A percentile compares a stretch with the other conserved stretches of the same genome.
These are phyloP conservation scores for Actenoides hombroni DNA, from an alignment of 2,113 vertebrate species.

Conservation along the genomic window DNA sequence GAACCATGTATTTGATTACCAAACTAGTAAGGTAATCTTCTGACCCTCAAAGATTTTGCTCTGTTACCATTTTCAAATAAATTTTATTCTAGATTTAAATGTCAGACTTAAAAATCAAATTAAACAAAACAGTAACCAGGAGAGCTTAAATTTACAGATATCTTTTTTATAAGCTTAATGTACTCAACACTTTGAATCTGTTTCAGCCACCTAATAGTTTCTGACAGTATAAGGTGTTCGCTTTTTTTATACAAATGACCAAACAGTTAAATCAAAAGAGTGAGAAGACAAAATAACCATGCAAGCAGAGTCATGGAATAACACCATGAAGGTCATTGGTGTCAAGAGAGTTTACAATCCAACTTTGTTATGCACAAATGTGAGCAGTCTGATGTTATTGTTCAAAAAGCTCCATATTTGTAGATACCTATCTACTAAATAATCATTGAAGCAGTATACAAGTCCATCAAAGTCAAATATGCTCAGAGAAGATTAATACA, in stretches of 20 bases:
- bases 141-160: not conserved
- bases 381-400: not conserved
- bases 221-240: not conserved
- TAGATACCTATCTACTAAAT: not conserved
- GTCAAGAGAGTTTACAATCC: not conserved
- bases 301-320: not conserved
- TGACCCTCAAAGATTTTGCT: not conserved
- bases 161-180: not conserved
- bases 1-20: not conserved
- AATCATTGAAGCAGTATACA: not conserved
- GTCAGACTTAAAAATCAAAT: not conserved
- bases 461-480: conserved; percentile 12
- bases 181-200: not conserved
- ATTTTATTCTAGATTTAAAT: not conserved
- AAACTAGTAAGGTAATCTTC: not conserved
- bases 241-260: not conserved
- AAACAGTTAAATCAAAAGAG: not conserved
- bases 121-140: not conserved
- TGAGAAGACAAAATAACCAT: not conserved
- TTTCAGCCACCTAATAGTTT: not conserved
- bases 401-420: not conserved
- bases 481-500: not conserved
- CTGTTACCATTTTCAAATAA: not conserved
- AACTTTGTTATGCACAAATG: not conserved
- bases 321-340: not conserved